Evolutionary conservation across 2,797 vertebrate genomes (phyloP).

Genomic region (Orientallactaga sibirica): DNA sequence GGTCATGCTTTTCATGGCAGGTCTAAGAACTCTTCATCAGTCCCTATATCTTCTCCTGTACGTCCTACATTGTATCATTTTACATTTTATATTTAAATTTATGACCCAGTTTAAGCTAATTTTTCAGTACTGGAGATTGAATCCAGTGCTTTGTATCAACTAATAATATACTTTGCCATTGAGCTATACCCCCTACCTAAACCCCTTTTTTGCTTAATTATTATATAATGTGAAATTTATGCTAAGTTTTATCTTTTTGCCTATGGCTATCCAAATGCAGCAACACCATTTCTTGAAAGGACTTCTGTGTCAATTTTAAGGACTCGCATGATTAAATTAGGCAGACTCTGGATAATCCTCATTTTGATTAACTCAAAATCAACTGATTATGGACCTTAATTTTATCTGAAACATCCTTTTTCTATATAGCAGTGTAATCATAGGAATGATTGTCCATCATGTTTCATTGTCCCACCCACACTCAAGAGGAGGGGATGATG

Average conservation of each 20-base stretch:
- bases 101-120: neutral
- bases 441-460: neutral
- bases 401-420: constrained; percentile 43
- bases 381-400: constrained; percentile 40
- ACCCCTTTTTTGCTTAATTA: neutral
- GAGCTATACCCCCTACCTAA: neutral
- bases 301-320: constrained; percentile 41
- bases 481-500: neutral
- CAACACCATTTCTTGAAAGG: constrained; percentile 54
- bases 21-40: constrained; percentile 31
- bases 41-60: constrained; percentile 37
- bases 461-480: constrained; percentile 23
- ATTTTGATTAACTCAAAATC: constrained; percentile 46
- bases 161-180: neutral
- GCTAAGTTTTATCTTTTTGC: constrained; percentile 27
- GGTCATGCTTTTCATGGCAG: constrained; percentile 28
- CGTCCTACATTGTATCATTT: constrained; percentile 37
- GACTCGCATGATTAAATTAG: constrained; percentile 32
- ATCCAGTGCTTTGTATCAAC: neutral
- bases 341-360: neutral
- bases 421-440: constrained; percentile 17
- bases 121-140: neutral
- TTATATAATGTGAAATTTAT: constrained; percentile 39
- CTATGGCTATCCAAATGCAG: neutral
- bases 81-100: constrained; percentile 65